phyloP scores from a whole-genome alignment of 2,113 vertebrate species.

The Ophthalmolycus amberensis region DNA sequence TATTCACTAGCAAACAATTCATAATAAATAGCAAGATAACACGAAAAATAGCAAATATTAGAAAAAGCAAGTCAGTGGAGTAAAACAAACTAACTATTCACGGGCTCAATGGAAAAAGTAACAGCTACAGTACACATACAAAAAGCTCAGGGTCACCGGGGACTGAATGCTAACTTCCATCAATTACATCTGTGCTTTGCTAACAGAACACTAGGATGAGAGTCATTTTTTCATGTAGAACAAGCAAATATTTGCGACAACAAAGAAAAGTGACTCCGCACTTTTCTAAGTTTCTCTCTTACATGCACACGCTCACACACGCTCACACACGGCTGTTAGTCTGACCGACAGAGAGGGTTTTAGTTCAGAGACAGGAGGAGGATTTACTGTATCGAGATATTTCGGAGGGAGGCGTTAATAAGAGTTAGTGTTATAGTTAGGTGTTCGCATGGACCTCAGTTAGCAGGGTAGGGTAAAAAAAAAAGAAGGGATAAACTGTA shows the following conservation, averaged over 20 bases:
- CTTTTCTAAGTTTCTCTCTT: constrained; percentile 57
- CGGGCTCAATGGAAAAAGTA: constrained; percentile 60
- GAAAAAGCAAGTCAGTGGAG: constrained; percentile 72
- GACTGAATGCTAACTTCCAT: constrained; percentile 61
- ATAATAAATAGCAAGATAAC: constrained; percentile 81
- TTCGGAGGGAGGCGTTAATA: constrained; percentile 23
- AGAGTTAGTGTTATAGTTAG: constrained; percentile 63
- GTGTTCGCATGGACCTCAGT: constrained; percentile 75
- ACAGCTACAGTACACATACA: constrained; percentile 67
- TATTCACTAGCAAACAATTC: constrained; percentile 71
- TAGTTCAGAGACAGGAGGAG: constrained; percentile 40
- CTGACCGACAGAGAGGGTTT: constrained; percentile 38
- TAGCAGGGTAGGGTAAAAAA: constrained; percentile 33
- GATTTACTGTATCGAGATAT: constrained; percentile 34
- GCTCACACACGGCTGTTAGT: constrained; percentile 47
- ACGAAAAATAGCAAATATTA: constrained; percentile 68
- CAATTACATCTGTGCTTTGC: constrained; percentile 72
- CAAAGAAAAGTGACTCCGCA: constrained; percentile 52
- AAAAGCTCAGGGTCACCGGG: constrained; percentile 55
- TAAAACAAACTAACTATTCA: constrained; percentile 61
- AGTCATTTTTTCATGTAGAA: constrained; percentile 51
- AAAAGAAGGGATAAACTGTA: constrained; percentile 41
- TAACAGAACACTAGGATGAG: constrained; percentile 66
- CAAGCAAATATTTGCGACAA: constrained; percentile 50
- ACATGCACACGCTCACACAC: constrained; percentile 59